Percentiles rank a stretch among this genome's conserved stretches.
Conservation (phyloP, 2,888 invertebrate species). For the Hypomecis punctinalis region DNA sequence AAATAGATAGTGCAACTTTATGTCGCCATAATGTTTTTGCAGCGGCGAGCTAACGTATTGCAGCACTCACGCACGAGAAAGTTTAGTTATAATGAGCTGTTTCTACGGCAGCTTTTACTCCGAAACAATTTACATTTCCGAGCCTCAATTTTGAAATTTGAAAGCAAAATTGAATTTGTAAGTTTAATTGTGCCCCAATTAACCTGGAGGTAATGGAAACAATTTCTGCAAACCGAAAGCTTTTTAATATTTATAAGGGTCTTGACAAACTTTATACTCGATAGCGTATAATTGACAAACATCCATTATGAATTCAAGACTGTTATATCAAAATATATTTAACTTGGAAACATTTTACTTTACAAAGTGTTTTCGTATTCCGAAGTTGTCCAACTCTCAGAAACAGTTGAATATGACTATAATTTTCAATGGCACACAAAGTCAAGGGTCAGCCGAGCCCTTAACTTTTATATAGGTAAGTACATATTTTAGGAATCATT, state of each 20-base stretch:
- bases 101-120: slow-evolving; percentile 19
- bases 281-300: slow-evolving; percentile 26
- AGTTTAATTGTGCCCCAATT: slow-evolving; percentile 19
- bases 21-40: slow-evolving; percentile 39
- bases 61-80: slow-evolving; percentile 23
- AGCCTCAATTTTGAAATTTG: slow-evolving; percentile 10
- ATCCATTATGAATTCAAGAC: slow-evolving; percentile 27
- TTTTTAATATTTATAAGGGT: slow-evolving; percentile 30
- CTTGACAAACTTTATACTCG: slow-evolving; percentile 22
- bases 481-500: too few relatives aligned
- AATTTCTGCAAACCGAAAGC: slow-evolving; percentile 18
- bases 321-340: slow-evolving; percentile 8
- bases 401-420: slow-evolving; percentile 21
- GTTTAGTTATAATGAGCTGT: slow-evolving; percentile 12
- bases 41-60: slow-evolving; percentile 29
- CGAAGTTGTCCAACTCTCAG: slow-evolving; percentile 16
- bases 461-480: background rate
- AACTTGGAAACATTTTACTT: slow-evolving; percentile 21
- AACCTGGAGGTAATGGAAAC: slow-evolving; percentile 20
- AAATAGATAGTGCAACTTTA: slow-evolving; percentile 42
- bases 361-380: slow-evolving; percentile 22
- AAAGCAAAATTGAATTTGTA: slow-evolving; percentile 15
- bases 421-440: slow-evolving; percentile 30
- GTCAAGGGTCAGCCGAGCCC: slow-evolving; percentile 12
- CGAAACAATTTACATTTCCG: background rate